Evolutionary conservation across 2,888 invertebrate genomes (phyloP).

Genomic region (Hypercompe scribonia): DNA sequence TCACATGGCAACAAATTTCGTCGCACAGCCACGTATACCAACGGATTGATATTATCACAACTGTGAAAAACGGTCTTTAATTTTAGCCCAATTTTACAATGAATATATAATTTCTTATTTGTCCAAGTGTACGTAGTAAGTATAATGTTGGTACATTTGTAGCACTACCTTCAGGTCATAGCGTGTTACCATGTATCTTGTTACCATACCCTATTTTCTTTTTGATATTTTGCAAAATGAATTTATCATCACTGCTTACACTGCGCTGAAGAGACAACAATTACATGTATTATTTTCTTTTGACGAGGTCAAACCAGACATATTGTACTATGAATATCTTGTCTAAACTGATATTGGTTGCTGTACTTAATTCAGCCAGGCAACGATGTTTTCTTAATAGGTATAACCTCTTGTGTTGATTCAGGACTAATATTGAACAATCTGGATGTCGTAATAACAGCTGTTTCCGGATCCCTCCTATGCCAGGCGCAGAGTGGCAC

Average conservation of each 20-base stretch:
- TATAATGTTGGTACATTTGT: not conserved
- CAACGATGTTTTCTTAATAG: too few species aligned
- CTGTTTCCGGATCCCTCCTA: too few species aligned
- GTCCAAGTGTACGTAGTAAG: not conserved
- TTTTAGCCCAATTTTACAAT: not conserved
- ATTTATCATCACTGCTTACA: not conserved
- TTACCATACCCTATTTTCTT: not conserved
- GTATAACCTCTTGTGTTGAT: too few species aligned
- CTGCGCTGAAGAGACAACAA: not conserved
- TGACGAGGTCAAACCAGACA: too few species aligned
- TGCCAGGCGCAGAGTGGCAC: too few species aligned
- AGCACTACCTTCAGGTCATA: not conserved
- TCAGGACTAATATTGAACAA: too few species aligned
- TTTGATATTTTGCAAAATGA: not conserved
- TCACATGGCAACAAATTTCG: not conserved
- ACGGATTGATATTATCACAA: slow-evolving; percentile 8
- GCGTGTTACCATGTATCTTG: not conserved
- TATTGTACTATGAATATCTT: too few species aligned
- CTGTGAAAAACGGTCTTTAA: not conserved
- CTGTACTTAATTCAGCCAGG: too few species aligned
- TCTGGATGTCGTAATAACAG: too few species aligned
- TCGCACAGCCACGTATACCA: not conserved
- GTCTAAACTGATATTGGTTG: too few species aligned
- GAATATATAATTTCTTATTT: not conserved
- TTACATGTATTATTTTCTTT: too few species aligned